A percentile compares a stretch with the other conserved stretches of the same genome.
Conservation (phyloP, 2,797 vertebrate species). For the Lepus townsendii region DNA sequence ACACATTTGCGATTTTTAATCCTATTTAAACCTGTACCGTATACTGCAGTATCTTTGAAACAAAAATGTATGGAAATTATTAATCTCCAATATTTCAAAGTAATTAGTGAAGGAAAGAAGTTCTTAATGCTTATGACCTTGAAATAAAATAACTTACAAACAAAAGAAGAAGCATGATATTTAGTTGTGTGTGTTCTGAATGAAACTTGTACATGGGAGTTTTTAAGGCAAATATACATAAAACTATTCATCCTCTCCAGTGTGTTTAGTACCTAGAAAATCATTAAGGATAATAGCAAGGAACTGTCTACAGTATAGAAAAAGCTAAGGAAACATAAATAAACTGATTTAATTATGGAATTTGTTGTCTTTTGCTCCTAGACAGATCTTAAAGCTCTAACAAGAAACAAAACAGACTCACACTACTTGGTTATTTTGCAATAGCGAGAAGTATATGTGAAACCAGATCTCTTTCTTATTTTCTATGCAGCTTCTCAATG, state of each 20-base stretch:
- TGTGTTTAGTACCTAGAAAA: neutral
- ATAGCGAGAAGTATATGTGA: neutral
- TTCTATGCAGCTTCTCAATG: conserved; percentile 31
- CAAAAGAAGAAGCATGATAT: conserved; percentile 24
- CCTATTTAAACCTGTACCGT: neutral
- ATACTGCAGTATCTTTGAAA: neutral
- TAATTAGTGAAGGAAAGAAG: neutral
- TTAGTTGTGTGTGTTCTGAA: neutral
- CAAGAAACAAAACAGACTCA: conserved; percentile 62
- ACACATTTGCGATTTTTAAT: neutral
- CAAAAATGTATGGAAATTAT: neutral
- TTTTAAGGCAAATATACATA: neutral
- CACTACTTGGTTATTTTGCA: conserved; percentile 62
- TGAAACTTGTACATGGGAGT: neutral
- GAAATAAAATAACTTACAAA: neutral
- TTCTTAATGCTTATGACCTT: neutral
- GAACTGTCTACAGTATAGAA: neutral
- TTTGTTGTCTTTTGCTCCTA: neutral
- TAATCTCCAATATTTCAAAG: neutral
- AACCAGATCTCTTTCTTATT: conserved; percentile 50
- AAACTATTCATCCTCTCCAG: neutral
- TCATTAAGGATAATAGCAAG: neutral
- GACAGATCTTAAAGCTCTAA: conserved; percentile 20
- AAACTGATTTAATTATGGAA: neutral
- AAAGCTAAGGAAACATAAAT: conserved; percentile 4